Conservation (phyloP, 2,113 vertebrate genomes). For the Carassius auratus region DNA sequence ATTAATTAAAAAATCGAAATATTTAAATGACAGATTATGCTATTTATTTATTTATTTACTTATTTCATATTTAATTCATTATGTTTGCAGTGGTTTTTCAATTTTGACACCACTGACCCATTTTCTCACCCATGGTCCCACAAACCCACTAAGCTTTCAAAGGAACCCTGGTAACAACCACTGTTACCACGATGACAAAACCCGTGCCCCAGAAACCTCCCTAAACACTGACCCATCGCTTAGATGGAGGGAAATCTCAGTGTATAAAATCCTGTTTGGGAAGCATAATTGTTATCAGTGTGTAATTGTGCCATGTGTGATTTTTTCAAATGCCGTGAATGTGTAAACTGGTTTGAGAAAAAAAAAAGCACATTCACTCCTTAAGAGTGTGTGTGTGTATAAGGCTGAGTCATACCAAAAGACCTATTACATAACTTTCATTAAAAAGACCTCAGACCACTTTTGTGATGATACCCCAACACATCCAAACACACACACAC, state of each 20-base stretch:
- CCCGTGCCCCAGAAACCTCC: background rate
- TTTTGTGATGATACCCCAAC: slow-evolving; percentile 3
- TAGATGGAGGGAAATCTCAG: background rate
- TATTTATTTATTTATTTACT: too few species aligned
- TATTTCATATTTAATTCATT: too few species aligned
- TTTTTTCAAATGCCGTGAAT: background rate
- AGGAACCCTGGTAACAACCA: background rate
- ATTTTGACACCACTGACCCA: background rate
- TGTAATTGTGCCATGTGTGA: background rate
- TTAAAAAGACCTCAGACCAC: background rate
- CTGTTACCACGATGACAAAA: background rate
- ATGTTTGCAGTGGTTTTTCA: background rate
- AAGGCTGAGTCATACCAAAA: slow-evolving; percentile 19
- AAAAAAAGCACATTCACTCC: background rate
- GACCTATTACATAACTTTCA: slow-evolving; percentile 37
- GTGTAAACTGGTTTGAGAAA: background rate
- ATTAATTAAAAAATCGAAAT: too few species aligned
- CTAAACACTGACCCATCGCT: background rate
- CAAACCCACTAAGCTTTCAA: background rate
- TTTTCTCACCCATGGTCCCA: background rate
- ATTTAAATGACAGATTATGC: too few species aligned
- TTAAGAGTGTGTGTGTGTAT: slow-evolving; percentile 8
- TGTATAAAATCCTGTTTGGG: background rate
- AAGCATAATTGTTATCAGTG: background rate
- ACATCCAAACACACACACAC: background rate